Evolutionary conservation across 1,140 invertebrate species (phyloP).

Genomic region (Zaprionus inermis): DNA sequence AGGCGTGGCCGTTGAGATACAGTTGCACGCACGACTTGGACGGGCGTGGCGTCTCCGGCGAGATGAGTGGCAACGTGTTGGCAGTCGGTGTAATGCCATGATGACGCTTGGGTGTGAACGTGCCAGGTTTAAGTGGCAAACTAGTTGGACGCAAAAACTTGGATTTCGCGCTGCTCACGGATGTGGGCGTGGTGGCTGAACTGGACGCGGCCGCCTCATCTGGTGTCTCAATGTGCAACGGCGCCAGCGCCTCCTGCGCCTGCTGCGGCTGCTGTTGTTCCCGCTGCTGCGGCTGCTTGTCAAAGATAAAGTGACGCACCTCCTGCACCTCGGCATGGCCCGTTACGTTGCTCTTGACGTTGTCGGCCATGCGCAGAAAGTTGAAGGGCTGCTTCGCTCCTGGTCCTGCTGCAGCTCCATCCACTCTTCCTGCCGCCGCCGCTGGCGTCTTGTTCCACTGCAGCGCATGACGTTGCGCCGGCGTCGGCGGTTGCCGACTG

Average conservation of each 20-base stretch:
- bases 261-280: neutral
- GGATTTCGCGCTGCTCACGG: slow-evolving; percentile 33
- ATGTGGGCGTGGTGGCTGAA: neutral
- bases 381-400: slow-evolving; percentile 66
- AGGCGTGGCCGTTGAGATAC: slow-evolving; percentile 95
- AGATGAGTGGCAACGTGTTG: slow-evolving; percentile 91
- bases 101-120: slow-evolving; percentile 90
- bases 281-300: slow-evolving; percentile 79
- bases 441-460: slow-evolving; percentile 61
- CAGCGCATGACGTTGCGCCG: slow-evolving; percentile 65
- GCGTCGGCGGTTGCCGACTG: slow-evolving; percentile 68
- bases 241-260: slow-evolving; percentile 54
- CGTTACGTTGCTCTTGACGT: slow-evolving; percentile 48
- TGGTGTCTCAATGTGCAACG: slow-evolving; percentile 66
- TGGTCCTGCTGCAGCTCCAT: neutral
- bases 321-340: slow-evolving; percentile 39
- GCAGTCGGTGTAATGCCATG: slow-evolving; percentile 91
- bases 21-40: slow-evolving; percentile 94
- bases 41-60: slow-evolving; percentile 94
- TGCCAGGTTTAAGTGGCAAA: slow-evolving; percentile 91
- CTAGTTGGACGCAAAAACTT: slow-evolving; percentile 92
- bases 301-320: slow-evolving; percentile 86
- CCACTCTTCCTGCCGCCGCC: slow-evolving; percentile 10
- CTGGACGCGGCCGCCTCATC: slow-evolving; percentile 23
- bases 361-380: slow-evolving; percentile 79